Evolutionary conservation across 1,140 invertebrate species (phyloP).

Genomic region (Heliconius eleuchia): DNA sequence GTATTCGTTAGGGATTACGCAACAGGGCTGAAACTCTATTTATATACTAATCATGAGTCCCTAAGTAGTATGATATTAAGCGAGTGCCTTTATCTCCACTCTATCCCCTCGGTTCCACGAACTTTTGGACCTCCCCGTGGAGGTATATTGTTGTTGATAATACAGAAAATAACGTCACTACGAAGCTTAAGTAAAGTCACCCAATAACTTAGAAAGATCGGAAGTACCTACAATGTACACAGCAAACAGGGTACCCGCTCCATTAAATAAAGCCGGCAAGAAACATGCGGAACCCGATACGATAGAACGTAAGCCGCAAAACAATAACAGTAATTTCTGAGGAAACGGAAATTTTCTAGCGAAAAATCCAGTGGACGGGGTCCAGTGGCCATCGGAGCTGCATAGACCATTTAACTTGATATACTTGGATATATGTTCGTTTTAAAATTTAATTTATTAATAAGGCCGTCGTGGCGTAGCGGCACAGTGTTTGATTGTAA

Average conservation of each 20-base stretch:
- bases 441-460: conserved; percentile 4
- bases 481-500: too few species aligned
- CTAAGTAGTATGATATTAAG: too few species aligned
- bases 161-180: background rate
- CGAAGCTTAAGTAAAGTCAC: background rate
- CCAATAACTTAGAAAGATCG: background rate
- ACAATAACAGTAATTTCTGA: conserved; percentile 67
- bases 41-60: too few species aligned
- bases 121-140: too few species aligned
- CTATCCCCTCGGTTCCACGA: too few species aligned
- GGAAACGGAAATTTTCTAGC: conserved; percentile 67
- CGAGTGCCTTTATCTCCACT: too few species aligned
- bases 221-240: background rate
- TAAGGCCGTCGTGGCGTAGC: background rate
- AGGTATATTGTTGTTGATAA: background rate
- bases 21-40: too few species aligned
- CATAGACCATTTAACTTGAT: conserved; percentile 72
- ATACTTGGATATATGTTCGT: conserved; percentile 48
- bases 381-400: conserved; percentile 58
- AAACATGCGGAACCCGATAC: conserved; percentile 33
- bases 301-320: conserved; percentile 41
- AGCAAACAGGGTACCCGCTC: conserved; percentile 8
- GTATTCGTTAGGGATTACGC: too few species aligned
- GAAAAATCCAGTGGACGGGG: conserved; percentile 60
- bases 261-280: conserved; percentile 37